These are phyloP conservation scores for Spialia ferax DNA, from an alignment of 2,888 invertebrate genomes.

Conservation along the genomic window DNA sequence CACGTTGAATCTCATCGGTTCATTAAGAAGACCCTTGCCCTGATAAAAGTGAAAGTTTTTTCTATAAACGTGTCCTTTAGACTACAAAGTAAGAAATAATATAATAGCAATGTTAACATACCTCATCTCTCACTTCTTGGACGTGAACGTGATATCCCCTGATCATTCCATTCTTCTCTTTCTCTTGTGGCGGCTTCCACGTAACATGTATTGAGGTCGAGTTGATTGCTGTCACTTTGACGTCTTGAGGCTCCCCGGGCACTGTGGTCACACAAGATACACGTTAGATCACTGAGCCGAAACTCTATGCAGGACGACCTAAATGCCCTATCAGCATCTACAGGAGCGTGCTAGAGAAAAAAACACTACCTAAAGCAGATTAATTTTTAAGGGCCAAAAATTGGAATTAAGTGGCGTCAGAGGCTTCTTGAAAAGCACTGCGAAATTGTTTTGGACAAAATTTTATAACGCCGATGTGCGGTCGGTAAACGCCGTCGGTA, in stretches of 20 bases:
- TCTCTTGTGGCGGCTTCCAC: conserved; percentile 97
- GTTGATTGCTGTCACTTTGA: conserved; percentile 95
- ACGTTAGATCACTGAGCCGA: conserved; percentile 60
- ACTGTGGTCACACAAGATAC: conserved; percentile 89
- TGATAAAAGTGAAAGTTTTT: conserved; percentile 56
- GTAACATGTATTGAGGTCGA: conserved; percentile 98
- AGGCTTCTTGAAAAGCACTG: conserved; percentile 63
- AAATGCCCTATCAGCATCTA: conserved; percentile 87
- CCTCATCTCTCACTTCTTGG: conserved; percentile 95
- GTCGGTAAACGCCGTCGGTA: conserved; percentile 77
- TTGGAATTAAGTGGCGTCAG: conserved; percentile 66
- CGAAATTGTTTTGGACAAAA: conserved; percentile 29
- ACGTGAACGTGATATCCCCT: conserved; percentile 98
- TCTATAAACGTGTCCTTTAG: too few species aligned
- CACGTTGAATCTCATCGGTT: conserved; percentile 95
- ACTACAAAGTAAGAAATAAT: not conserved
- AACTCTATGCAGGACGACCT: conserved; percentile 64
- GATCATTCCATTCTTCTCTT: conserved; percentile 98
- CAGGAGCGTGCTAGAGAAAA: conserved; percentile 74
- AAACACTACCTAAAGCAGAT: conserved; percentile 73
- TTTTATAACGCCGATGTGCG: conserved; percentile 58
- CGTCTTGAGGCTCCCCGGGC: conserved; percentile 98
- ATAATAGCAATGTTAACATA: conserved; percentile 55
- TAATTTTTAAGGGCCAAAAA: conserved; percentile 65
- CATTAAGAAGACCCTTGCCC: conserved; percentile 93